phyloP scores from a whole-genome alignment of 2,888 invertebrate species.

The Caenorhabditis japonica region DNA sequence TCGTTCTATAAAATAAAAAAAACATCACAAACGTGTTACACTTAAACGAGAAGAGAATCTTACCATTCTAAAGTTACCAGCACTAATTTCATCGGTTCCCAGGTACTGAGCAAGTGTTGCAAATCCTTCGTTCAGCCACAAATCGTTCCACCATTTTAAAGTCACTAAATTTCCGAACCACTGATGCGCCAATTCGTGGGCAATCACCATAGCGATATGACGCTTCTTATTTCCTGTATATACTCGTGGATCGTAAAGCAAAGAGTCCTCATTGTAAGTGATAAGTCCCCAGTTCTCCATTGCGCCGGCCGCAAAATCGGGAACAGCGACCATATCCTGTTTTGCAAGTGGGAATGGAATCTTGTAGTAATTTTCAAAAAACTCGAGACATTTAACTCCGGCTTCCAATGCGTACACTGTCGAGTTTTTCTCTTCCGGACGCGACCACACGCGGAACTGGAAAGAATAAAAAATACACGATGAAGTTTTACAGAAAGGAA shows the following conservation, averaged over 20 bases:
- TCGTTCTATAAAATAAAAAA: slow-evolving; percentile 70
- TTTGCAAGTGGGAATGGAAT: slow-evolving; percentile 91
- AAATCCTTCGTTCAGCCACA: slow-evolving; percentile 77
- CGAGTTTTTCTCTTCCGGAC: slow-evolving; percentile 83
- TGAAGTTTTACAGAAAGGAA: not conserved
- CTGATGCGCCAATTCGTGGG: slow-evolving; percentile 95
- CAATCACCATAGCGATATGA: slow-evolving; percentile 86
- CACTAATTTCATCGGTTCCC: slow-evolving; percentile 74
- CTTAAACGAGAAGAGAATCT: not conserved
- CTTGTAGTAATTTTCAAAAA: slow-evolving; percentile 86
- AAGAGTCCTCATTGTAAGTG: slow-evolving; percentile 82
- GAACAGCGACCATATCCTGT: slow-evolving; percentile 88
- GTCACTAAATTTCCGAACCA: slow-evolving; percentile 79
- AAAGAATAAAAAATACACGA: slow-evolving; percentile 31
- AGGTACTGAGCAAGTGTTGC: slow-evolving; percentile 75
- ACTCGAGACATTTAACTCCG: slow-evolving; percentile 79
- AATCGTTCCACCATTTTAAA: slow-evolving; percentile 77
- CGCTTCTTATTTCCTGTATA: slow-evolving; percentile 87
- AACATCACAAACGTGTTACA: too few species aligned
- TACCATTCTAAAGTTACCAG: slow-evolving; percentile 70
- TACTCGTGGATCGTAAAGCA: slow-evolving; percentile 85
- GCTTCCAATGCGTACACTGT: slow-evolving; percentile 82
- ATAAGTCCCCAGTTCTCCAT: slow-evolving; percentile 97
- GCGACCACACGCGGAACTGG: slow-evolving; percentile 80
- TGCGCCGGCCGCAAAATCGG: slow-evolving; percentile 90